phyloP scores from a whole-genome alignment of 1,140 invertebrate genomes.

The Marisa cornuarietis region DNA sequence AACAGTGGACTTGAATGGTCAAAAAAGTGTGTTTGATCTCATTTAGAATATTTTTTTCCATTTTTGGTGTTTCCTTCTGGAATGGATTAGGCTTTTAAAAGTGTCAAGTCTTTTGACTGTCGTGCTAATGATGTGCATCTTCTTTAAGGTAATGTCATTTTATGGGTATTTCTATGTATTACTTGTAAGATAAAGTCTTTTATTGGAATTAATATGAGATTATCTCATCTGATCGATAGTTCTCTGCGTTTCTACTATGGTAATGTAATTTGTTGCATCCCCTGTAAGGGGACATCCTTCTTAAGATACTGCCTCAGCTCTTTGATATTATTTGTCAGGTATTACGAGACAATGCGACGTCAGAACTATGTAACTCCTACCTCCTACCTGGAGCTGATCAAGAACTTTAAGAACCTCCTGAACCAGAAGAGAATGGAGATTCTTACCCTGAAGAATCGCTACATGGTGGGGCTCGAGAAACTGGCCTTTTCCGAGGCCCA shows the following conservation, averaged over 20 bases:
- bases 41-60: no score
- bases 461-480: slow-evolving; percentile 68
- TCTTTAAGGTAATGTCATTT: background rate
- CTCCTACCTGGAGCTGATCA: slow-evolving; percentile 66
- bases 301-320: background rate
- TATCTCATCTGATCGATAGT: no score
- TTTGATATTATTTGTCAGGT: slow-evolving; percentile 43
- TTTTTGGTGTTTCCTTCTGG: no score
- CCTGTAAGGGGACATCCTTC: background rate
- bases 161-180: no score
- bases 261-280: slow-evolving; percentile 1
- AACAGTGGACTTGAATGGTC: no score
- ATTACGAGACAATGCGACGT: slow-evolving; percentile 60
- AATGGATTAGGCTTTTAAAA: no score
- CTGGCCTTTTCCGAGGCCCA: slow-evolving; percentile 70
- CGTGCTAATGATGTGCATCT: no score
- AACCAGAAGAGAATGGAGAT: slow-evolving; percentile 73
- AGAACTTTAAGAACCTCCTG: slow-evolving; percentile 65
- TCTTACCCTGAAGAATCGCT: slow-evolving; percentile 76
- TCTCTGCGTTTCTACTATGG: no score
- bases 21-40: no score
- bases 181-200: no score
- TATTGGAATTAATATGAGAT: no score
- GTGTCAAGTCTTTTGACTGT: no score
- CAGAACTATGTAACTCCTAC: slow-evolving; percentile 66